Evolutionary conservation across 2,113 vertebrate genomes (phyloP).

Genomic region (Sinocyclocheilus anshuiensis): DNA sequence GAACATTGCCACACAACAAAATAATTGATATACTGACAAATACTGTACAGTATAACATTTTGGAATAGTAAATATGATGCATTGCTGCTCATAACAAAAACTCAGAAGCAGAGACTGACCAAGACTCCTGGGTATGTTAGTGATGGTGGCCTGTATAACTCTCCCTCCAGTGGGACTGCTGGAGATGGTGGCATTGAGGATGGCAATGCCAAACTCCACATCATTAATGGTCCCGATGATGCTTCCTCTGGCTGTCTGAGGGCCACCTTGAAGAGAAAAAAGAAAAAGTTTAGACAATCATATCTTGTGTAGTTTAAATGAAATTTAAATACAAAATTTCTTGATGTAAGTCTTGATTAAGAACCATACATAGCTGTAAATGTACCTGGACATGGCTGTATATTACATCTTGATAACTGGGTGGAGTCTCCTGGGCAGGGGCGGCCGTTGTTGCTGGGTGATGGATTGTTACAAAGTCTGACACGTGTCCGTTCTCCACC

Average conservation of each 20-base stretch:
- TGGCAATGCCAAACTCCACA: constrained; percentile 88
- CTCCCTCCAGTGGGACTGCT: constrained; percentile 75
- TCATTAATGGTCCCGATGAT: constrained; percentile 91
- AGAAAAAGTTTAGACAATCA: constrained; percentile 6
- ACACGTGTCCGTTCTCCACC: constrained; percentile 83
- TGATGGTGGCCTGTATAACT: constrained; percentile 85
- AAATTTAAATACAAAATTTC: not conserved
- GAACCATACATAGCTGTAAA: not conserved
- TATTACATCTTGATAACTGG: constrained; percentile 87
- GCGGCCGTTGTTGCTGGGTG: constrained; percentile 75
- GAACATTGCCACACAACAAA: not conserved
- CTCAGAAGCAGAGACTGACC: constrained; percentile 73
- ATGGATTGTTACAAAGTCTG: constrained; percentile 83
- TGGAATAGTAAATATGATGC: not conserved
- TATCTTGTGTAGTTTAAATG: not conserved
- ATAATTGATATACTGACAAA: not conserved
- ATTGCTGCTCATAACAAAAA: not conserved
- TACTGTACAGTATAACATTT: not conserved
- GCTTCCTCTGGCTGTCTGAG: constrained; percentile 86
- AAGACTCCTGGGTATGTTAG: constrained; percentile 85
- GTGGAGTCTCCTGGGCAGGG: constrained; percentile 87
- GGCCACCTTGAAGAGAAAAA: constrained; percentile 79
- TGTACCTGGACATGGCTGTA: constrained; percentile 87
- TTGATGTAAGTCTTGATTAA: not conserved
- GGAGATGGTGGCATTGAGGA: constrained; percentile 85